These are phyloP conservation scores for Paguma larvata DNA, from an alignment of 2,797 vertebrate species.

Conservation along the genomic window DNA sequence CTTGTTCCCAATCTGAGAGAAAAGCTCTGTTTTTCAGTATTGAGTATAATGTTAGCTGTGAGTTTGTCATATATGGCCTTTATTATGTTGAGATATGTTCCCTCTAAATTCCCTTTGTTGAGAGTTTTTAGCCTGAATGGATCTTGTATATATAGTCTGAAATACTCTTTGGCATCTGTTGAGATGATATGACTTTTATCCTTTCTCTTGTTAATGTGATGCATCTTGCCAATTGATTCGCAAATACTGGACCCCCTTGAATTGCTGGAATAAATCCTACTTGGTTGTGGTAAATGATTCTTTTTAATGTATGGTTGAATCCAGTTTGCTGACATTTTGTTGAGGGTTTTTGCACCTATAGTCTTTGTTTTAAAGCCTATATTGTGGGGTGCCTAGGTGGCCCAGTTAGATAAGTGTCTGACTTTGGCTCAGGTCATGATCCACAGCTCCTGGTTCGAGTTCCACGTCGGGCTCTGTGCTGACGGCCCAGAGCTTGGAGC, in stretches of 20 bases:
- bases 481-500: too few relatives aligned
- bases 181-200: neutral
- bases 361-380: neutral
- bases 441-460: too few relatives aligned
- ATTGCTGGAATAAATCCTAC: neutral
- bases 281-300: neutral
- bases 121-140: neutral
- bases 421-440: too few relatives aligned
- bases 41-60: neutral
- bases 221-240: neutral
- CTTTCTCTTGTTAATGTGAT: neutral
- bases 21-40: neutral
- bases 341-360: neutral
- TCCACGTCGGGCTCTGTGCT: too few relatives aligned
- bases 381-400: neutral
- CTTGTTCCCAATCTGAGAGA: neutral
- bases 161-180: neutral
- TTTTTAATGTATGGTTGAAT: neutral
- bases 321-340: neutral
- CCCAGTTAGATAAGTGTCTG: too few relatives aligned
- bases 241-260: neutral
- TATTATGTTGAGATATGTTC: neutral
- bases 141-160: neutral
- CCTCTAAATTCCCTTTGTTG: neutral
- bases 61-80: neutral